Percentiles rank a stretch among this genome's conserved stretches.
phyloP scores from a whole-genome alignment of 2,113 vertebrate species.

The Craseonycteris thonglongyai region DNA sequence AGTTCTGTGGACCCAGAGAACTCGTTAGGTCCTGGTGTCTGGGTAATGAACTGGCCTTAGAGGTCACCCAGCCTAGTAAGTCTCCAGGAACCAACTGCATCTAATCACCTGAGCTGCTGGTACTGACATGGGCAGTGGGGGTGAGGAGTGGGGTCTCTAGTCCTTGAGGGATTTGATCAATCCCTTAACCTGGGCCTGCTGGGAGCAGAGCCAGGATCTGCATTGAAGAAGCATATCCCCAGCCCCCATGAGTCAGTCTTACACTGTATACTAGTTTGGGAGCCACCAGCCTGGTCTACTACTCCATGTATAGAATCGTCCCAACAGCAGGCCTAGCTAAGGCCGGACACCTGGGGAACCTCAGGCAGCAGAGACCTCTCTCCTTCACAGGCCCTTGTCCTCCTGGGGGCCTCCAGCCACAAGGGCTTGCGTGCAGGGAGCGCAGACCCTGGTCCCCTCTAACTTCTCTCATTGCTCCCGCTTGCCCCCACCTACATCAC shows the following conservation, averaged over 20 bases:
- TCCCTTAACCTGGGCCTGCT: too few relatives aligned
- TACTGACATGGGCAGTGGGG: background rate
- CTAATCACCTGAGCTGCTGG: background rate
- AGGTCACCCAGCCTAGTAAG: background rate
- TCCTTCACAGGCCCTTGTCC: background rate
- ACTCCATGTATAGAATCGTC: background rate
- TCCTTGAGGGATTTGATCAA: background rate
- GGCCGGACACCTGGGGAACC: rapidly evolving
- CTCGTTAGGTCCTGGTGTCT: background rate
- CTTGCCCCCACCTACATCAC: background rate
- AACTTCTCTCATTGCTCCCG: background rate
- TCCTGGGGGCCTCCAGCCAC: too few relatives aligned
- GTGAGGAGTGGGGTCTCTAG: background rate
- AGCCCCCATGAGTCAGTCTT: background rate
- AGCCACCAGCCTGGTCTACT: background rate
- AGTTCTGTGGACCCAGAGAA: background rate
- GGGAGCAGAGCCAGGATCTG: background rate
- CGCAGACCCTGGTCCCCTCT: background rate
- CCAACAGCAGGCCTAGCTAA: background rate
- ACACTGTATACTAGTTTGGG: background rate
- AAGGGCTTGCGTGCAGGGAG: too few relatives aligned
- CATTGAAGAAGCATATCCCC: background rate
- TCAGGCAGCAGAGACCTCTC: background rate
- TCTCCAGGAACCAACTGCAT: background rate
- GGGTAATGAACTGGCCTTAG: background rate